A percentile compares a stretch with the other conserved stretches of the same genome.
Conservation (phyloP, 2,797 vertebrate species). For the Taeniopygia guttata region DNA sequence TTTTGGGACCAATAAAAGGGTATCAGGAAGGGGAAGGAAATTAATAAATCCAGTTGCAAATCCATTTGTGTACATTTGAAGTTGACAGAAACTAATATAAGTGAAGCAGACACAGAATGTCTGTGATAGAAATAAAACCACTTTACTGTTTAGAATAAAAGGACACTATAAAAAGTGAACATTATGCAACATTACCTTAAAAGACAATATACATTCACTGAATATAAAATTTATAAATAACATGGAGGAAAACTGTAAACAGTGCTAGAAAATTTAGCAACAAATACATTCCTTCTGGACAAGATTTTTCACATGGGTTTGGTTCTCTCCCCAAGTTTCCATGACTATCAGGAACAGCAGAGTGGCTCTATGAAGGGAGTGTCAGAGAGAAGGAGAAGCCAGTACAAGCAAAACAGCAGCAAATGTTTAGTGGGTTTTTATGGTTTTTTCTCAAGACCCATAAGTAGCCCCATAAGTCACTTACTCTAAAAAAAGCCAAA, state of each 20-base stretch:
- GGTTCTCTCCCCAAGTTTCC: conserved; percentile 65
- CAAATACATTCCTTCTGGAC: conserved; percentile 80
- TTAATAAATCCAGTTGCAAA: neutral
- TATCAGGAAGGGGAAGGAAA: conserved; percentile 22
- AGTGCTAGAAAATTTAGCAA: conserved; percentile 82
- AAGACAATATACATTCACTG: conserved; percentile 85
- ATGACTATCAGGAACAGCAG: conserved; percentile 66
- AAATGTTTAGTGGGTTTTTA: neutral
- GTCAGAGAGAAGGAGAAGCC: neutral
- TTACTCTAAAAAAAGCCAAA: neutral
- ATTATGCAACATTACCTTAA: conserved; percentile 80
- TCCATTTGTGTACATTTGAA: neutral
- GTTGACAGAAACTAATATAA: conserved; percentile 33
- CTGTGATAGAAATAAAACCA: conserved; percentile 84
- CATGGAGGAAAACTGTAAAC: conserved; percentile 83
- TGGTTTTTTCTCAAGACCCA: neutral
- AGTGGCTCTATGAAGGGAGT: conserved; percentile 49
- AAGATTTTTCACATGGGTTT: conserved; percentile 70
- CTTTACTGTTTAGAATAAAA: conserved; percentile 85
- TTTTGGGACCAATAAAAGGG: neutral
- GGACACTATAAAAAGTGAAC: conserved; percentile 84
- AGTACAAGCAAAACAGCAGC: neutral
- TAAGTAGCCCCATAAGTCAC: neutral
- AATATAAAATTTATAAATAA: conserved; percentile 88
- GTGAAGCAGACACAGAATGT: conserved; percentile 58